phyloP scores from a whole-genome alignment of 2,888 invertebrate species.

The Phorcus lineatus region DNA sequence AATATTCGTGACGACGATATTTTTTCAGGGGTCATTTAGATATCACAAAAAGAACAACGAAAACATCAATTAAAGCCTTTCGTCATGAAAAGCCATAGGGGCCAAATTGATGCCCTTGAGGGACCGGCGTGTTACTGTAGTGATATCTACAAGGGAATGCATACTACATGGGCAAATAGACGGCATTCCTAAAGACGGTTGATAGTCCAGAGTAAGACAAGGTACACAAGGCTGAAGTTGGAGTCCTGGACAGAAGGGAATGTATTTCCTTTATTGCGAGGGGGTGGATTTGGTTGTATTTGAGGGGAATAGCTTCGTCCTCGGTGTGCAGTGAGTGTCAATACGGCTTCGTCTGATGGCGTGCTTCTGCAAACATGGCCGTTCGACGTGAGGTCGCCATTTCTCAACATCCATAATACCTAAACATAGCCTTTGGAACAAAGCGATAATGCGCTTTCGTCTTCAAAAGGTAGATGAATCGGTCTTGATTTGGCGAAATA shows the following conservation, averaged over 20 bases:
- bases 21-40: no score
- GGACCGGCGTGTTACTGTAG: background rate
- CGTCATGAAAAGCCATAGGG: no score
- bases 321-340: background rate
- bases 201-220: background rate
- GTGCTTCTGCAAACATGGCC: constrained; percentile 2
- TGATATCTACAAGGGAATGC: background rate
- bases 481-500: no score
- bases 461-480: no score
- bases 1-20: no score
- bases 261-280: background rate
- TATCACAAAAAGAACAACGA: no score
- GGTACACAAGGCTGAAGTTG: background rate
- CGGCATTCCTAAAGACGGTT: constrained; percentile 3
- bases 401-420: constrained; percentile 19
- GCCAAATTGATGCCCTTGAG: no score
- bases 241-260: background rate
- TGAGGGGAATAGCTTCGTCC: background rate
- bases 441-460: no score
- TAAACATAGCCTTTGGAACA: no score
- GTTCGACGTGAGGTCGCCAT: constrained; percentile 6
- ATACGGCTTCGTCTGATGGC: background rate
- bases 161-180: background rate
- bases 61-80: no score
- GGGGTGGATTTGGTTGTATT: background rate